Base-by-base conservation (phyloP, 2,888 invertebrate genomes). In the Molorchus minor region DNA sequence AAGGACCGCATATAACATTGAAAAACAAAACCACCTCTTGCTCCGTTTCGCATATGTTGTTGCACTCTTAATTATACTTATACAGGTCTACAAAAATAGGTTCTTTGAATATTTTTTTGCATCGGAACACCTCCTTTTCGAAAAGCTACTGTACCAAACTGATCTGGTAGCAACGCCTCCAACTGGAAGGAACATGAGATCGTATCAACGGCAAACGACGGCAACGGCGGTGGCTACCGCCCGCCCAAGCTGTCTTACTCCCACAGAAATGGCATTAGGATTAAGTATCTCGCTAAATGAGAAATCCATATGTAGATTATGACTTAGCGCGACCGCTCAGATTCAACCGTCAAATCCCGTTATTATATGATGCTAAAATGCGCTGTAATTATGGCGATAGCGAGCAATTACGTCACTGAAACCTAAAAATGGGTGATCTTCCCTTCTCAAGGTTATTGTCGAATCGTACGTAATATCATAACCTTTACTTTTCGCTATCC, bases 221-320 rank as follows among this genome's bases (percentile, higher is more conserved):
- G 66, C 69, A 70, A 69, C 68, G 36, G 54, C 20, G 16, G 63
- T 35, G 25, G 36, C 35, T 21, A 66, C 69, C 69, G 69, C 73
- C 68, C 70, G 52, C 56, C n/a, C n/a, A n/a, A n/a, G 13, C 29
- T 53, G 36, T 58, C 51, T 53, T 49, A 53, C 61, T n/a, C 46
- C 65, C 68, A 67, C 71, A 68, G 72, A 71, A 69, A 69, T 72
- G 73, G 72, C 69, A 75, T 74, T 72, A 71, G 75, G 75, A 76
- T 77, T 75, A 76, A 76, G 73, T 75, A 73, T 74, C 69, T 72
- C 70, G 72, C 71, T 75, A 74, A 77, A 76, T 75, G 74, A 74
- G 76, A 74, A 77, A 77, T 77, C 77, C 77, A 76, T 77, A 77
- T 77, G 75, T 74, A 76, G 75, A 76, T 76, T 74, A 74, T 74